These are phyloP conservation scores for Urocyon cinereoargenteus DNA, from an alignment of 2,797 vertebrate species.

Conservation along the genomic window DNA sequence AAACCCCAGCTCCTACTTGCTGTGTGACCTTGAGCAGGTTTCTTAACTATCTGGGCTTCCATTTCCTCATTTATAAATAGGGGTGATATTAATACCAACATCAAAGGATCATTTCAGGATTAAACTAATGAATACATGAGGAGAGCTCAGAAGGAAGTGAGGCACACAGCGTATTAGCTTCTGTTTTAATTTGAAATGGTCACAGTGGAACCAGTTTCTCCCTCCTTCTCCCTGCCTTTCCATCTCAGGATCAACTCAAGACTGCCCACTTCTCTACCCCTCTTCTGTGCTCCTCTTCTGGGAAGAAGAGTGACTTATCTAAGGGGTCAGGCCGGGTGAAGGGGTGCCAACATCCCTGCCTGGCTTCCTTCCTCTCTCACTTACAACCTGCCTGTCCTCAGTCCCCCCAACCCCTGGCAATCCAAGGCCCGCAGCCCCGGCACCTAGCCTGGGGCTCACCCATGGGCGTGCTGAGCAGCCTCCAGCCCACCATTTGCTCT, in stretches of 20 bases:
- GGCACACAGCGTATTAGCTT: background rate
- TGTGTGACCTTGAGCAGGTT: background rate
- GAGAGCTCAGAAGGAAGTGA: background rate
- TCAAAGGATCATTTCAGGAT: background rate
- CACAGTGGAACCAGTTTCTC: background rate
- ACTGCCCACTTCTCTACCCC: accelerated
- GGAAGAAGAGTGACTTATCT: background rate
- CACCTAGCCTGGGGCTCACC: background rate
- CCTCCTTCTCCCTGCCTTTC: background rate
- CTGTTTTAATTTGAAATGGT: background rate
- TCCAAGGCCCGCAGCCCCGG: background rate
- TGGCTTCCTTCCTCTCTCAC: background rate
- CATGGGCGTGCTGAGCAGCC: background rate
- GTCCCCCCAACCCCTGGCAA: accelerated
- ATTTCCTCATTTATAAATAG: accelerated
- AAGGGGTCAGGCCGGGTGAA: background rate
- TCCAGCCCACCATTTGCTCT: background rate
- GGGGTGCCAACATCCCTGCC: accelerated
- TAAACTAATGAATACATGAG: background rate
- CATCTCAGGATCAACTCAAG: background rate
- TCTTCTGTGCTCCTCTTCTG: accelerated
- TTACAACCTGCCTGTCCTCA: background rate
- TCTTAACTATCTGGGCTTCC: background rate
- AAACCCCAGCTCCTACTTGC: background rate
- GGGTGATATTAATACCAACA: background rate